Conservation (phyloP, 1,140 invertebrate genomes). For the Drosophila lini region DNA sequence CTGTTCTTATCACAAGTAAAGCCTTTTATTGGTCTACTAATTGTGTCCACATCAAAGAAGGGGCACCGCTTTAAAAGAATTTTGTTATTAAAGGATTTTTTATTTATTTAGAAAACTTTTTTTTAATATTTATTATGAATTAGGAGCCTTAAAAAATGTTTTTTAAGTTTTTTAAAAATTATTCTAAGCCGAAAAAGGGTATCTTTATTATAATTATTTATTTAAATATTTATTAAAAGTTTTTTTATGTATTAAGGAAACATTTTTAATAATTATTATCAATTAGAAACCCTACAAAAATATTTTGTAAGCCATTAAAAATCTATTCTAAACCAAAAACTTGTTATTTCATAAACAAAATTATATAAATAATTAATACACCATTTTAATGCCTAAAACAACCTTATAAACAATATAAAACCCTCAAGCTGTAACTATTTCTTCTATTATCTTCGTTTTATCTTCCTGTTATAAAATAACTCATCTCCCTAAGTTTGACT, state of each 20-base stretch:
- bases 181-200: background rate
- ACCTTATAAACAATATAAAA: background rate
- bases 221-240: background rate
- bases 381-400: background rate
- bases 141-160: background rate
- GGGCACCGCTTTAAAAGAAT: background rate
- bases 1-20: background rate
- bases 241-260: too few relatives aligned
- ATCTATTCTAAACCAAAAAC: background rate
- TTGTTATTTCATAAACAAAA: too few relatives aligned
- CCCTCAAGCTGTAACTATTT: background rate
- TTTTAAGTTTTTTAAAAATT: background rate
- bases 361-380: background rate
- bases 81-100: background rate
- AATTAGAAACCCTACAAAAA: background rate
- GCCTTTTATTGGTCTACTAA: conserved; percentile 4
- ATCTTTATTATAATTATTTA: too few relatives aligned
- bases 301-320: too few relatives aligned
- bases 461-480: background rate
- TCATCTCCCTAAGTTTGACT: background rate
- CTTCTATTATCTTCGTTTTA: background rate
- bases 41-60: conserved; percentile 15
- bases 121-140: background rate
- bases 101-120: too few relatives aligned
- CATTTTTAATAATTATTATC: background rate